phyloP scores from a whole-genome alignment of 2,888 invertebrate species.

The Lingula anatina region DNA sequence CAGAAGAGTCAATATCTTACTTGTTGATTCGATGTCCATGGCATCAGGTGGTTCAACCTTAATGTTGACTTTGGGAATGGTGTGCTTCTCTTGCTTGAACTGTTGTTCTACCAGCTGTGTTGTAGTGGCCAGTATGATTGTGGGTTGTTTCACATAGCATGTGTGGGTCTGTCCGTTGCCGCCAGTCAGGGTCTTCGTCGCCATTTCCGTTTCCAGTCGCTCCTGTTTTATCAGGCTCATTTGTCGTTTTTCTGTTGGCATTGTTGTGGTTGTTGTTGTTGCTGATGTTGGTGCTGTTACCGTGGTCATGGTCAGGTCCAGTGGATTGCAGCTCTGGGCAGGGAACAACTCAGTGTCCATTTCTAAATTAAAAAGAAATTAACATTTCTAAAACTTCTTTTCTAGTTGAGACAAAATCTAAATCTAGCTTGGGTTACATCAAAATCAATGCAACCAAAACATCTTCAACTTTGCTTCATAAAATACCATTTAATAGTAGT shows the following conservation, averaged over 20 bases:
- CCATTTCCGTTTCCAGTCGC: constrained; percentile 19
- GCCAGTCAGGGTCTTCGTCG: no score
- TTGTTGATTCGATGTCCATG: no score
- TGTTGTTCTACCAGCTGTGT: constrained; percentile 4
- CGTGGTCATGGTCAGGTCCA: constrained; percentile 63
- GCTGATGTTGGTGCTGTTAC: no score
- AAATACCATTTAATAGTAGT: no score
- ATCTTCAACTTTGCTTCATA: no score
- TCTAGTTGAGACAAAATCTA: no score
- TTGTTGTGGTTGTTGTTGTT: no score
- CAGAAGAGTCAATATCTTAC: no score
- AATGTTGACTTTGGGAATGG: constrained; percentile 64
- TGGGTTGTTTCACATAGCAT: constrained; percentile 56
- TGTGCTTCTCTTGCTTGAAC: constrained; percentile 47
- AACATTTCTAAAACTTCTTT: neutral
- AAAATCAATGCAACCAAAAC: no score
- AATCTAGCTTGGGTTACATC: no score
- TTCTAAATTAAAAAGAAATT: constrained; percentile 57
- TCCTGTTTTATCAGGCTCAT: constrained; percentile 42
- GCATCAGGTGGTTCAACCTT: constrained; percentile 67
- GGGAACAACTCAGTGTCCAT: constrained; percentile 82
- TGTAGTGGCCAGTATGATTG: constrained; percentile 48
- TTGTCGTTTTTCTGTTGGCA: no score
- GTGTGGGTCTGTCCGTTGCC: no score
- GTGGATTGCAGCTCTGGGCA: constrained; percentile 58